These are phyloP conservation scores for Oreohelix idahoensis DNA, from an alignment of 1,140 invertebrate genomes.

Conservation along the genomic window DNA sequence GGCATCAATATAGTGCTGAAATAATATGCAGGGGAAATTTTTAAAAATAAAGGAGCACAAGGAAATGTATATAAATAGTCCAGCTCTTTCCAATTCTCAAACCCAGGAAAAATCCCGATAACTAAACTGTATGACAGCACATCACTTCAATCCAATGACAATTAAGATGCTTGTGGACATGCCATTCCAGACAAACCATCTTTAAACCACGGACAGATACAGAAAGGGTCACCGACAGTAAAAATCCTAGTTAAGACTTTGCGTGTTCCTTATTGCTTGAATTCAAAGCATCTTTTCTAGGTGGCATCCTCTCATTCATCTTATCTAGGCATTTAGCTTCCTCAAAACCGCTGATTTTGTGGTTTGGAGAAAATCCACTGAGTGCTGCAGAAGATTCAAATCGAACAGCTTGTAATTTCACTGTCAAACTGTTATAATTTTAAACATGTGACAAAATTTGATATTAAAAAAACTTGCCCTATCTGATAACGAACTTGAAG, in stretches of 20 bases:
- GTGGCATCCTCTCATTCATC: slow-evolving; percentile 99
- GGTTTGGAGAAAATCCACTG: slow-evolving; percentile 97
- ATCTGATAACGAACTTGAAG: too few species aligned
- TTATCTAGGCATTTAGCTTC: slow-evolving; percentile 99
- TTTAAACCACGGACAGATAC: neutral
- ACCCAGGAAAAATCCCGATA: neutral
- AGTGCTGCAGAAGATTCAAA: slow-evolving; percentile 80
- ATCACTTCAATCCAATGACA: neutral
- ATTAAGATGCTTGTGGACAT: neutral
- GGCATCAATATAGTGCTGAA: neutral
- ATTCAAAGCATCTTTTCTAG: slow-evolving; percentile 74
- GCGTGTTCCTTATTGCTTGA: slow-evolving; percentile 63
- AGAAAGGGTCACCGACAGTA: neutral
- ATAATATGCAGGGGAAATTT: neutral
- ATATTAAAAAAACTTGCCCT: too few species aligned
- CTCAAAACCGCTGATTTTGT: slow-evolving; percentile 90
- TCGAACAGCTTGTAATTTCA: too few species aligned
- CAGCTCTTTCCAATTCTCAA: neutral
- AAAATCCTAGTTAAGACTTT: slow-evolving; percentile 42
- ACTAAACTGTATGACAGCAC: neutral
- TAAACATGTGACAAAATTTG: too few species aligned
- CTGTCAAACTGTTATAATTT: too few species aligned
- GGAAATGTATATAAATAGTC: neutral
- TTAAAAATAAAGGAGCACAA: neutral
- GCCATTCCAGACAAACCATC: neutral